Base-by-base conservation (phyloP, 2,888 invertebrate genomes). In the Drosophila incognita region DNA sequence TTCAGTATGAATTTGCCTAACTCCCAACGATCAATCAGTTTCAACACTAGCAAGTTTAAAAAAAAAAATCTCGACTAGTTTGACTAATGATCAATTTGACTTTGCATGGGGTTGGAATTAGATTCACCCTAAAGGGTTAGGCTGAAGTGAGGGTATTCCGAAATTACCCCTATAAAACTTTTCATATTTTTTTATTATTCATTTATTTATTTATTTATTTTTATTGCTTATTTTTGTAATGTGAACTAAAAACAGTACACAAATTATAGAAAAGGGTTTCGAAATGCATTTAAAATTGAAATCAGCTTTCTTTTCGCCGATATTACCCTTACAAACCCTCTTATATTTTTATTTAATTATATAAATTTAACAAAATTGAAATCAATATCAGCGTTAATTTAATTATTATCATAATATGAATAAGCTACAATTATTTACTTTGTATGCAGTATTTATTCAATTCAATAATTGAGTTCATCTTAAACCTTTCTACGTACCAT, bases 401-500 rank as follows among this genome's bases (percentile, higher is more conserved):
- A n/a, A n/a, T n/a, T 15, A 24, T 13, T 5, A 29, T 56, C n/a
- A 29, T 18, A 40, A 31, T 42, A 6, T 3, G 6, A 10, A 15
- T 42, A 57, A 57, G 18, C 42, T 42, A 31, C 5, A 4, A 21
- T 29, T 31, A 21, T 18, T 57, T 2, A n/a, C 18, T n/a, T 13
- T 29, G 18, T 18, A 6, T 46, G 15, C 13, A 46, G 7, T 4
- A 15, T 24, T 38, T 27, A 4, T 27, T 36, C 0, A 11, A 13
- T n/a, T 36, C 4, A 38, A 13, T n/a, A 27, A 18, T 8, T 11
- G 0, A 6, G 24, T 11, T 29, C 2, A 31, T 10, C 15, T 15
- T 15, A 10, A 21, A 40, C 21, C 1, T 31, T 36, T 35, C n/a
- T 70, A 78, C 79, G 42, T 79, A 79, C 79, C 79, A 79, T 79